Evolutionary conservation across 2,113 vertebrate species (phyloP), one percentile per base, ranked within the genome.

Genomic region (Formicarius rufipectus): DNA sequence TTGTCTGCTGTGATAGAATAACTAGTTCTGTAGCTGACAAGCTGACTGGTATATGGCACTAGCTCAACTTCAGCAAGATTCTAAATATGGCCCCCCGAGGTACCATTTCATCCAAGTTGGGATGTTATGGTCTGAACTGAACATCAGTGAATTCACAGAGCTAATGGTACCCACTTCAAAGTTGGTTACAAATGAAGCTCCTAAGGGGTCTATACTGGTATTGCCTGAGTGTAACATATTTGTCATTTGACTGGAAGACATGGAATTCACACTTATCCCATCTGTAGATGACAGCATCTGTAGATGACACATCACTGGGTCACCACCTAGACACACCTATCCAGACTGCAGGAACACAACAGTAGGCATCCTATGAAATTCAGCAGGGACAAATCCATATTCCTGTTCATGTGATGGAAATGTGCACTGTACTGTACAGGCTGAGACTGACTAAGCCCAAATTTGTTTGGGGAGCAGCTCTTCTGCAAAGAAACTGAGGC

Each of bases 121-220:
- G 8, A 22, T 60, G 21, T 37, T 56, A 33, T 8, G 7, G 18
- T 72, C 53, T 83, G 67, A 16, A 45, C 31, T 39, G 56, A 73
- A 35, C 16, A 19, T 31, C 2, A 0, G 14, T 4, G 15, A 59
- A 19, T 40, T 52, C 35, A 12, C 19, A 55, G 39, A 82, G 6
- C 18, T 75, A 33, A 63, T 20, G 23, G 33, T n/a, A 58, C 56
- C 75, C 1, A 0, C 33, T 42, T 58, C 0, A 0, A 80, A 21
- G 11, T 0, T 58, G 23, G 23, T 45, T 55, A 42, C 9, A 85
- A 75, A 42, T 27, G 1, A 40, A 31, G 3, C 1, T 39, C 25
- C 49, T 82, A 14, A 14, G 14, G 28, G 6, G 6, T 59, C 22
- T 71, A 12, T 53, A 44, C 19, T 37, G 4, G 27, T 37, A 44